Evolutionary conservation across 2,888 invertebrate genomes (phyloP), one percentile per base, ranked within the genome.

Genomic region (Cetonia aurata): DNA sequence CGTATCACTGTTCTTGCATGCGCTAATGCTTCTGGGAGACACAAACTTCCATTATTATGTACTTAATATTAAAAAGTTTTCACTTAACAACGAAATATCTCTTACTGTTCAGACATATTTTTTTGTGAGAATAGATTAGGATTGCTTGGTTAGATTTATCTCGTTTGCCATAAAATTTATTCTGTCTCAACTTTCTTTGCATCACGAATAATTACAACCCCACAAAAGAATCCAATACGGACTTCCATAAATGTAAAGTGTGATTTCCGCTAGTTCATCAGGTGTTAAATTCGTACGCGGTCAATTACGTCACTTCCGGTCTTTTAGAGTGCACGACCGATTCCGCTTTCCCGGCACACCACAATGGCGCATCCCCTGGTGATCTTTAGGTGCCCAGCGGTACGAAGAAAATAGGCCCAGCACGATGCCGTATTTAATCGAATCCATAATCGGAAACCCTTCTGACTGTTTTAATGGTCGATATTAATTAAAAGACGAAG

Each of bases 211-310:
- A 25, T 3, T 25, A 25, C 1, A 25, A 25, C n/a, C n/a, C n/a
- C n/a, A 41, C 6, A 44, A 3, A 44, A 44, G 10, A 44, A 41
- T 9, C 42, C 74, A 75, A 73, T 6, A n/a, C n/a, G n/a, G n/a
- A n/a, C n/a, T n/a, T 25, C 25, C 3, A 25, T 3, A 25, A 3
- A 4, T 25, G 25, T 25, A 25, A 25, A 15, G 15, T 15, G 50
- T 50, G n/a, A 52, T n/a, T 6, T n/a, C 10, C 19, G 31, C 19
- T 53, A 53, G 31, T 53, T 53, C 31, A 53, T 53, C 53, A 53
- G 53, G 53, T 53, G 53, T 25, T 53, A 53, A 53, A n/a, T 53
- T 53, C 53, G 25, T 53, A 19, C 53, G 13, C 6, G 25, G n/a
- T n/a, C 12, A 37, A 37, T 56, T 31, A 56, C 25, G 56, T 13